Base-by-base conservation (phyloP, 2,113 vertebrate species). In the Spermophilus dauricus region DNA sequence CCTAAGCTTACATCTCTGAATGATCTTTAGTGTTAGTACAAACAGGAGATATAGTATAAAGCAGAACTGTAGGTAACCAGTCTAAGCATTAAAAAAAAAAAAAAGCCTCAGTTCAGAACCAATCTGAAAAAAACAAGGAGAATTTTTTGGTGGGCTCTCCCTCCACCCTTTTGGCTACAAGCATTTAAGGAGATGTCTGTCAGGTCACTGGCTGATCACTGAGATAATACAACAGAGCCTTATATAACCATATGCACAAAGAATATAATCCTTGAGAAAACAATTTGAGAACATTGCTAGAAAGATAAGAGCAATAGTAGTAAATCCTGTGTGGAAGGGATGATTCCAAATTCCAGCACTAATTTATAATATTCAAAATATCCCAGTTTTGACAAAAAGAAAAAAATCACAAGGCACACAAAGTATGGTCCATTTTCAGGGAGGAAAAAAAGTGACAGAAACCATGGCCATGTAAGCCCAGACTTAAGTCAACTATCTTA, bases 331-430 rank as follows among this genome's bases (percentile, higher is more conserved):
- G 4, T 24, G 34, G 12, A 5, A 17, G 30, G 22, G 34, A 26
- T 22, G 26, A 75, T 42, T 92, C 56, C 87, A 30, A 82, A 83
- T 76, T 82, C 37, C 48, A 69, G 37, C 63, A 39, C 82, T 92
- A 87, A 5, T 51, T 83, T 95, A 87, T 16, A 76, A 32, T 76
- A 76, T 58, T 94, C 24, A 92, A 88, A 88, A 76, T 48, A 17
- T 75, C 34, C 32, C 51, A 28, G 32, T 91, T 88, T 65, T 32
- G 4, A 53, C 22, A 63, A 45, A 45, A 45, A 84, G 37, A 11
- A 69, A 93, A 69, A 39, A 69, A 88, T 14, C 10, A 67, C 22
- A 77, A 67, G 2, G 73, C 37, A 86, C 63, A 53, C 22, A 89
- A 67, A 85, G 77, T 95, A 78, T 86, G 26, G 9, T 81, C 72